phyloP scores from a whole-genome alignment of 2,888 invertebrate species.

The Crioceris asparagi region DNA sequence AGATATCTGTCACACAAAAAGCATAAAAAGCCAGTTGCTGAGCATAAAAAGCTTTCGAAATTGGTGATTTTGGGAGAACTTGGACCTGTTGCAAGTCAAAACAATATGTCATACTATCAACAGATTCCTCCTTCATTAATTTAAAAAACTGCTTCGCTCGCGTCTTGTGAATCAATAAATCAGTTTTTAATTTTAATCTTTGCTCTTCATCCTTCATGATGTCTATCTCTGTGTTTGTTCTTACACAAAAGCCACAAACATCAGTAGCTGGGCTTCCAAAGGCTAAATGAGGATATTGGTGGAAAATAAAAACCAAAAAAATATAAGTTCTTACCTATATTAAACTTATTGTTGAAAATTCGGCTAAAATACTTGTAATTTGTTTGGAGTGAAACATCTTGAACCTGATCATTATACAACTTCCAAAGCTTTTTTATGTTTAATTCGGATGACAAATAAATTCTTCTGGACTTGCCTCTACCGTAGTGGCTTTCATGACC shows the following conservation, averaged over 20 bases:
- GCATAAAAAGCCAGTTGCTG: constrained; percentile 2
- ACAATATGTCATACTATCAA: constrained; percentile 1
- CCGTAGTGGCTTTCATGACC: constrained; percentile 3
- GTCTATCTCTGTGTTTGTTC: not conserved
- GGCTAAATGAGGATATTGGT: not conserved
- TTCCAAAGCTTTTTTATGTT: constrained; percentile 3
- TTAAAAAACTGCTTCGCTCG: constrained; percentile 5
- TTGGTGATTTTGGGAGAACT: not conserved
- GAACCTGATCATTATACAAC: constrained; percentile 1
- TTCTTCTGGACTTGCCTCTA: constrained; percentile 2
- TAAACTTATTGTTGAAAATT: not conserved
- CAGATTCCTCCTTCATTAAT: constrained; percentile 3
- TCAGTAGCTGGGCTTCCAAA: constrained; percentile 1
- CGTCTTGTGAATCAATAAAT: constrained; percentile 1
- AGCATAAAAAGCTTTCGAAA: constrained; percentile 1
- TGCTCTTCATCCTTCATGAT: constrained; percentile 1
- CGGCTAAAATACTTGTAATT: constrained; percentile 1
- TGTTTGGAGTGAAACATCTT: not conserved
- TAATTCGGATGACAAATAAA: constrained; percentile 4
- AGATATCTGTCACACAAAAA: constrained; percentile 7
- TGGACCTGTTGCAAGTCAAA: constrained; percentile 7
- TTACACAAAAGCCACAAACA: constrained; percentile 2
- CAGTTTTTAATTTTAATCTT: not conserved
- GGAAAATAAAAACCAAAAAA: not conserved
- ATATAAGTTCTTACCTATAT: constrained; percentile 3